A percentile compares a stretch with the other conserved stretches of the same genome.
phyloP scores from a whole-genome alignment of 2,888 invertebrate genomes.

The Lepidochrysops patricia region DNA sequence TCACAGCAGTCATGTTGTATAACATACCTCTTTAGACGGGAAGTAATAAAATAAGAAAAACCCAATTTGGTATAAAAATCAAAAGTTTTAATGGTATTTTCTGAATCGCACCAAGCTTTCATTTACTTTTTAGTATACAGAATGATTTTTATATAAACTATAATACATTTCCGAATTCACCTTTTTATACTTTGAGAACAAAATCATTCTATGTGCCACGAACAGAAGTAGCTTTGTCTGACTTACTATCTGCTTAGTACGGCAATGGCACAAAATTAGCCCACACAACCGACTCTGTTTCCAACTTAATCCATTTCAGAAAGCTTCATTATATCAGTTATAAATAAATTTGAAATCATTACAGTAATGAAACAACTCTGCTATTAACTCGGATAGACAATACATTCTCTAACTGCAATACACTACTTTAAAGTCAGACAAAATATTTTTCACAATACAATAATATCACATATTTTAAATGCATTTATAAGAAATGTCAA shows the following conservation, averaged over 20 bases:
- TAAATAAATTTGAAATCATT: conserved; percentile 24
- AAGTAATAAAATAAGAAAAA: conserved; percentile 40
- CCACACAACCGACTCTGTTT: conserved; percentile 24
- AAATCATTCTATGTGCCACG: conserved; percentile 50
- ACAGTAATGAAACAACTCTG: conserved; percentile 26
- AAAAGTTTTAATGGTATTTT: conserved; percentile 76
- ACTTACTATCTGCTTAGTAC: conserved; percentile 50
- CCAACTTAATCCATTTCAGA: conserved; percentile 27
- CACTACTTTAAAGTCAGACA: conserved; percentile 72
- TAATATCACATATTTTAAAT: conserved; percentile 75
- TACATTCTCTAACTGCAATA: conserved; percentile 45
- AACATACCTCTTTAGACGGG: not conserved
- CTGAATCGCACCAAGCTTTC: conserved; percentile 75
- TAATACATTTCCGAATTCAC: conserved; percentile 59
- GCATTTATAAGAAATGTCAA: conserved; percentile 62
- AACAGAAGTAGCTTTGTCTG: conserved; percentile 64
- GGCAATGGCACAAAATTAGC: conserved; percentile 57
- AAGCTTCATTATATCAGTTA: conserved; percentile 30
- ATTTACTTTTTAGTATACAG: conserved; percentile 74
- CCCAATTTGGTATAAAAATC: conserved; percentile 72
- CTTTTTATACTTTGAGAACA: conserved; percentile 50
- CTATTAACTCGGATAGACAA: conserved; percentile 45
- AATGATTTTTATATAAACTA: conserved; percentile 70
- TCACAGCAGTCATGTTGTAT: too few relatives aligned
- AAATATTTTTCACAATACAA: conserved; percentile 68